Evolutionary conservation across 2,888 invertebrate species (phyloP).

Genomic region (Spatulosminthurus flaviceps): DNA sequence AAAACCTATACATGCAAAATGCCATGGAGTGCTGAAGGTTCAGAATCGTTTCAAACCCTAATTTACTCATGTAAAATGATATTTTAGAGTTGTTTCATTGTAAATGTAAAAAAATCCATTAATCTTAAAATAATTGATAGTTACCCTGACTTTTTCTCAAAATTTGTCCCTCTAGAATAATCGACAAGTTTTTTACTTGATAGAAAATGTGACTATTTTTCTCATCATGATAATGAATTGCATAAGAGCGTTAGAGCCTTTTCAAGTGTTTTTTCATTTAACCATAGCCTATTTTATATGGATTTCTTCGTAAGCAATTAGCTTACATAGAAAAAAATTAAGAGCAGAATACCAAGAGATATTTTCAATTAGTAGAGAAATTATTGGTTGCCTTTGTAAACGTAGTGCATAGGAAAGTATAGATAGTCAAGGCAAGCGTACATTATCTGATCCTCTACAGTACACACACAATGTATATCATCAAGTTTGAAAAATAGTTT

Average conservation of each 20-base stretch:
- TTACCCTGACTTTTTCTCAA: no score
- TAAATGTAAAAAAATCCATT: not conserved
- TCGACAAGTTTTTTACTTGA: no score
- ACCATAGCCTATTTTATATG: no score
- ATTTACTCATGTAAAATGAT: no score
- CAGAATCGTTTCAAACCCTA: not conserved
- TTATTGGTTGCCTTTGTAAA: not conserved
- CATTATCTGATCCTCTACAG: not conserved
- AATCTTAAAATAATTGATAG: not conserved
- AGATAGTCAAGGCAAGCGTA: not conserved
- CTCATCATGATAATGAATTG: no score
- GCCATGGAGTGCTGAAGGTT: no score
- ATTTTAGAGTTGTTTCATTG: not conserved
- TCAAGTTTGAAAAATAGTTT: slow-evolving; percentile 35
- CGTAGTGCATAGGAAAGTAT: not conserved
- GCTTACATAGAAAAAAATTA: not conserved
- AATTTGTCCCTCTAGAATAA: not conserved
- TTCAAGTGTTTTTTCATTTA: no score
- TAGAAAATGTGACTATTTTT: no score
- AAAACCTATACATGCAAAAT: no score
- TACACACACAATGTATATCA: not conserved
- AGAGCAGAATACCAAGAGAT: not conserved
- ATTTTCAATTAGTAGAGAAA: slow-evolving; percentile 5
- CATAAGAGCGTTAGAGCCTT: no score
- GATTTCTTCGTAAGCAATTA: no score